These are phyloP conservation scores for Xanthia togata DNA, from an alignment of 2,888 invertebrate species.

Conservation along the genomic window DNA sequence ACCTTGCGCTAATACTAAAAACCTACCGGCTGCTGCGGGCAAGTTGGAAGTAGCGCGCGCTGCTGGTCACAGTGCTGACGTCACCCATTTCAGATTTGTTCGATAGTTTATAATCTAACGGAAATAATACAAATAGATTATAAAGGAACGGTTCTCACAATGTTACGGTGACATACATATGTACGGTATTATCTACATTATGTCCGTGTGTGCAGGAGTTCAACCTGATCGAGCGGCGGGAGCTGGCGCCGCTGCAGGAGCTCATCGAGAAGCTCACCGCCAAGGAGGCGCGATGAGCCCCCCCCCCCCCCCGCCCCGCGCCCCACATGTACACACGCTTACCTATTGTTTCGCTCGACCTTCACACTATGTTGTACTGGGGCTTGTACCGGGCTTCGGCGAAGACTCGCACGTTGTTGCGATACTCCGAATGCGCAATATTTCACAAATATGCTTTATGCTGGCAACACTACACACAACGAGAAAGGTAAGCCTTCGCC, in stretches of 20 bases:
- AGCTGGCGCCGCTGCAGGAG: slow-evolving; percentile 99
- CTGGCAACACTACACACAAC: not conserved
- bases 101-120: no score
- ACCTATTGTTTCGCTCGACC: slow-evolving; percentile 19
- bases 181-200: not conserved
- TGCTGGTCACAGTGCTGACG: no score
- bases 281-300: slow-evolving; percentile 95
- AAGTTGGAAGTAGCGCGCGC: no score
- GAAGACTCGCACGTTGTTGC: slow-evolving; percentile 5
- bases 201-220: slow-evolving; percentile 94
- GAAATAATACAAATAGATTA: no score
- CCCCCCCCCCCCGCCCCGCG: not conserved
- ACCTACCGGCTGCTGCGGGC: no score
- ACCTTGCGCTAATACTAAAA: no score
- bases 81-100: no score
- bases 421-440: slow-evolving; percentile 3
- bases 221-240: slow-evolving; percentile 98
- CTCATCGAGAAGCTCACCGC: slow-evolving; percentile 98
- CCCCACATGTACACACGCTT: slow-evolving; percentile 19
- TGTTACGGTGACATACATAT: no score
- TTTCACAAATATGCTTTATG: slow-evolving; percentile 8
- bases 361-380: slow-evolving; percentile 12
- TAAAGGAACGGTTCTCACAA: no score
- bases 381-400: not conserved
- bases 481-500: not conserved